Base-by-base conservation (phyloP, 2,888 invertebrate species). In the Harpalus rufipes region DNA sequence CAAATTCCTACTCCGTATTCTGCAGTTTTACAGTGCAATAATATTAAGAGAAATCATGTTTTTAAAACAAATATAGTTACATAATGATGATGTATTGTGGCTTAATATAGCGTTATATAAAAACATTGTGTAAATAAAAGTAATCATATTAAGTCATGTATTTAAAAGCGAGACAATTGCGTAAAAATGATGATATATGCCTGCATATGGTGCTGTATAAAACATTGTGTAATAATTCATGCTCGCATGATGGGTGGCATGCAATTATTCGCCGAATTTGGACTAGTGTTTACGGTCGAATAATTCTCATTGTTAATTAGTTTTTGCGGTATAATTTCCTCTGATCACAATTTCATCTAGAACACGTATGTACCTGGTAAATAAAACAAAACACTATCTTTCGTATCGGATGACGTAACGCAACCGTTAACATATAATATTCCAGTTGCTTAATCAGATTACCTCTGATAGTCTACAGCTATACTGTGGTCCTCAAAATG, bases 371-470 rank as follows among this genome's bases (percentile, higher is more conserved):
- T 74, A 56, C 58, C 32, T 16, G 76, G 18, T 78, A 78, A 56
- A 78, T 78, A 58, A 78, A 78, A 78, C 56, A 78, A 78, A 78
- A 78, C 58, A 25, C 18, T 44, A 78, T 58, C 21, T 78, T 16
- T 56, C 78, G 78, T 78, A 78, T 78, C 78, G 58, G 21, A 58
- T 78, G 78, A 78, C 78, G 58, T 78, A 78, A 78, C 58, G 58
- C 21, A 58, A 58, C 78, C 78, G 78, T 78, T 78, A 78, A 58
- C 56, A 58, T 78, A 78, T 78, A 78, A 78, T 78, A 78, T 78
- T 78, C 58, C 58, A 78, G 58, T 58, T 78, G 78, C 58, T 58
- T 78, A 78, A 78, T 78, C 78, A 78, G 78, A 78, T 78, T 78
- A 78, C 78, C 44, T 74, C 12, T 7, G 72, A 41, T 74, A 74